phyloP scores from a whole-genome alignment of 2,888 invertebrate genomes.

The Oligia latruncula region DNA sequence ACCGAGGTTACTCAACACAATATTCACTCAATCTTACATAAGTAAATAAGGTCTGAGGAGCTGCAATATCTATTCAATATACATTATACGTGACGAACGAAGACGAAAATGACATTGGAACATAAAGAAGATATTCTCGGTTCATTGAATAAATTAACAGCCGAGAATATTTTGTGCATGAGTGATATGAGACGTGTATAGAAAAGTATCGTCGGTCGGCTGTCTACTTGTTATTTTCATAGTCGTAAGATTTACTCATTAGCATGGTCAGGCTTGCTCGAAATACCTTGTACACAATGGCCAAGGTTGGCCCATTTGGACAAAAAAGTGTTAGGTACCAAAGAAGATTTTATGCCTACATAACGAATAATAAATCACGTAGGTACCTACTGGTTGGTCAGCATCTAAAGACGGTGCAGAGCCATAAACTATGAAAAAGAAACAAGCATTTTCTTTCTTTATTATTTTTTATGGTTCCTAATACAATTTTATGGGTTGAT shows the following conservation, averaged over 20 bases:
- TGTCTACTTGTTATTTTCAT: constrained; percentile 8
- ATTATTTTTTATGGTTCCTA: constrained; percentile 25
- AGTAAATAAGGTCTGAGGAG: constrained; percentile 20
- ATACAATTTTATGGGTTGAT: constrained; percentile 37
- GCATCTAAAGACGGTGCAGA: neutral
- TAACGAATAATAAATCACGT: constrained; percentile 11
- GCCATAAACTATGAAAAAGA: constrained; percentile 24
- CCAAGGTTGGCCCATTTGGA: neutral
- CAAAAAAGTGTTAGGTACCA: neutral
- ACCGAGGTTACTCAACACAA: constrained; percentile 5
- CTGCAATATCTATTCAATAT: constrained; percentile 36
- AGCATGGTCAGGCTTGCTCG: constrained; percentile 1
- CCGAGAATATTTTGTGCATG: constrained; percentile 33
- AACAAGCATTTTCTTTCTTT: constrained; percentile 10
- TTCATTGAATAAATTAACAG: constrained; percentile 44
- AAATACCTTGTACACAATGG: constrained; percentile 16
- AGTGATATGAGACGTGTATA: constrained; percentile 44
- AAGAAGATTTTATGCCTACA: neutral
- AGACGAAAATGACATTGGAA: constrained; percentile 40
- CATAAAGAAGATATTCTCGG: constrained; percentile 34
- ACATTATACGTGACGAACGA: constrained; percentile 34
- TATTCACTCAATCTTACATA: constrained; percentile 10
- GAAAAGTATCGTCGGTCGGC: constrained; percentile 3
- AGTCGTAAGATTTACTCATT: constrained; percentile 18
- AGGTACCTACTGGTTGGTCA: constrained; percentile 2